Evolutionary conservation across 2,888 invertebrate genomes (phyloP).

Genomic region (Tuta absoluta): DNA sequence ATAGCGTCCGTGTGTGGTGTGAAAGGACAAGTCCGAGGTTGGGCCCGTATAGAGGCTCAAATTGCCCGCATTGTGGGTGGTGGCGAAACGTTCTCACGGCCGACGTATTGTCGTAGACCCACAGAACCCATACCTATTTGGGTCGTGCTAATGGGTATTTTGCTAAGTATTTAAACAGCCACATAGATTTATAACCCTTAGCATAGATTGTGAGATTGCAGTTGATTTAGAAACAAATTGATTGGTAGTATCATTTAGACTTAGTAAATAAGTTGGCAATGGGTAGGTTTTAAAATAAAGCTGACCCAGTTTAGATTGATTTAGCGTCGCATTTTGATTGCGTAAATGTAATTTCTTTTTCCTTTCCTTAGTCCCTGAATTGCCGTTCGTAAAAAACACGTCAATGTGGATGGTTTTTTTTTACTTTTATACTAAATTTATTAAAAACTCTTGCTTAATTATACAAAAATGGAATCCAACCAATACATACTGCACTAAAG

Average conservation of each 20-base stretch:
- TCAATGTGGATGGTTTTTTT: background rate
- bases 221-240: background rate
- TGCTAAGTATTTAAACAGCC: slow-evolving; percentile 24
- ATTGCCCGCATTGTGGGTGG: slow-evolving; percentile 24
- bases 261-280: too few relatives aligned
- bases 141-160: slow-evolving; percentile 29
- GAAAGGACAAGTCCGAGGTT: slow-evolving; percentile 18
- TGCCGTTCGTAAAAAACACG: too few relatives aligned
- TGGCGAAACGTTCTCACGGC: slow-evolving; percentile 31
- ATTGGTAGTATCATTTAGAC: background rate
- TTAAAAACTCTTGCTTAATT: background rate
- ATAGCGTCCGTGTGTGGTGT: background rate
- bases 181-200: slow-evolving; percentile 22
- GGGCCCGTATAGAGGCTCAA: slow-evolving; percentile 15
- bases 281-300: too few relatives aligned
- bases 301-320: background rate
- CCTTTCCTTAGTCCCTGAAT: too few relatives aligned
- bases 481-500: background rate
- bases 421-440: background rate
- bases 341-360: too few relatives aligned
- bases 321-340: too few relatives aligned
- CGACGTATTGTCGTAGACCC: slow-evolving; percentile 30
- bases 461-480: too few relatives aligned
- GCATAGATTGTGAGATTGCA: slow-evolving; percentile 11
- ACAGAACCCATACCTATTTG: slow-evolving; percentile 29